Evolutionary conservation across 1,140 invertebrate species (phyloP), one percentile per base, ranked within the genome.

Genomic region (Lethrus apterus): DNA sequence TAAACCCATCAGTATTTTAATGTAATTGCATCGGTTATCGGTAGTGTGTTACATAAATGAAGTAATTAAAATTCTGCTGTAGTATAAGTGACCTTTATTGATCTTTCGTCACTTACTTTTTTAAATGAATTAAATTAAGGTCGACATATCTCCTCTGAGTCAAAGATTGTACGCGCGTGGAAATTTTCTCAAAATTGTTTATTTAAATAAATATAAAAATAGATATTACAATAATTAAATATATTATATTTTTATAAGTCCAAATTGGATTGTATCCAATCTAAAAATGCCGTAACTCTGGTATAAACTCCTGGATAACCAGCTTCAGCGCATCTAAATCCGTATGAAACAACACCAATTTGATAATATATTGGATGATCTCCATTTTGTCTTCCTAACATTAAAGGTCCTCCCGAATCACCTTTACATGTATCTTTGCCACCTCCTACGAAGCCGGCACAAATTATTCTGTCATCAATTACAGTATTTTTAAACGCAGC

Each of bases 351-450:
- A 5, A 82, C 66, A 13, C 79, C 79, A 42, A 68, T 38, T 38
- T 38, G 40, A 31, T 52, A 42, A 10, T 42, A 53, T 10, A 9
- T 34, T 4, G 53, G 19, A 19, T 47, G 29, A 19, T 31, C 51
- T 35, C 1, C 46, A 13, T 59, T 57, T n/a, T 60, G 62, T 14
- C 67, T 61, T 13, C 67, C 71, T 11, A 66, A 61, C 83, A 91
- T 88, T 3, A 91, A 58, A 0, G 88, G 86, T 14, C 89, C 89
- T 4, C 88, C 88, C 23, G 86, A 90, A 65, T 92, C 88, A 11
- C 88, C 88, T 65, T 87, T 81, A 59, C 89, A 92, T 5, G 87
- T 79, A 64, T 92, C 89, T 60, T 83, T 83, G 13, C 81, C 81
- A 0, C 86, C 87, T 2, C 59, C 46, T 17, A 73, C 60, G 46